Evolutionary conservation across 1,140 invertebrate species (phyloP).

Genomic region (Ridgeia piscesae): DNA sequence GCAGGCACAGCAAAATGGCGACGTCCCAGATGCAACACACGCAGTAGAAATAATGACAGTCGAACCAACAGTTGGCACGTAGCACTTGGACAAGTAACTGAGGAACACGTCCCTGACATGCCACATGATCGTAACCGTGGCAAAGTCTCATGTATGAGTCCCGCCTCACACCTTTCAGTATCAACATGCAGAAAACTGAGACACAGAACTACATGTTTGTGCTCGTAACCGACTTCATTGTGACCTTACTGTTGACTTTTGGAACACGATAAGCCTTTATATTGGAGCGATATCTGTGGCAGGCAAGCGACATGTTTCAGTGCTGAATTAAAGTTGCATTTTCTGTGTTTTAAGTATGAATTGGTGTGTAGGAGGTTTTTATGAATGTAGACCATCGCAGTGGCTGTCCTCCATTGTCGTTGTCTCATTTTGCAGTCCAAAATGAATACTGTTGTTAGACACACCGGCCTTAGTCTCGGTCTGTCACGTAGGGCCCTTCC

Average conservation of each 20-base stretch:
- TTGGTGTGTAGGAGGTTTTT: neutral
- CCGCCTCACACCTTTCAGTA: neutral
- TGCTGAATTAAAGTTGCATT: neutral
- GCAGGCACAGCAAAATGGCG: constrained; percentile 28
- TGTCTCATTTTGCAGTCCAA: neutral
- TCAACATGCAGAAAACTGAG: neutral
- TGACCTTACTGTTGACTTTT: neutral
- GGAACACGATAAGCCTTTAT: neutral
- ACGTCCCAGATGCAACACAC: constrained; percentile 45
- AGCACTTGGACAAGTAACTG: neutral
- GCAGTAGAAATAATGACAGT: constrained; percentile 46
- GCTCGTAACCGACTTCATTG: too few relatives aligned
- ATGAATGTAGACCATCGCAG: neutral
- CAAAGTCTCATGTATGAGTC: neutral
- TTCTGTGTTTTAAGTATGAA: neutral
- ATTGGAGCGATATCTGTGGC: neutral
- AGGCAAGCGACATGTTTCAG: neutral
- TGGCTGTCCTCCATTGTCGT: neutral
- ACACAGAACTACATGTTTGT: neutral
- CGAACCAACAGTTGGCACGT: constrained; percentile 18
- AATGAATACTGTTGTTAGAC: neutral
- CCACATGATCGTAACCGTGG: neutral
- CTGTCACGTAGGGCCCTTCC: too few relatives aligned
- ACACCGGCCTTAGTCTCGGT: neutral
- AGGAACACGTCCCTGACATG: neutral